A percentile compares a stretch with the other conserved stretches of the same genome.
phyloP scores from a whole-genome alignment of 1,140 invertebrate genomes.

The Aphaenogaster floridana region DNA sequence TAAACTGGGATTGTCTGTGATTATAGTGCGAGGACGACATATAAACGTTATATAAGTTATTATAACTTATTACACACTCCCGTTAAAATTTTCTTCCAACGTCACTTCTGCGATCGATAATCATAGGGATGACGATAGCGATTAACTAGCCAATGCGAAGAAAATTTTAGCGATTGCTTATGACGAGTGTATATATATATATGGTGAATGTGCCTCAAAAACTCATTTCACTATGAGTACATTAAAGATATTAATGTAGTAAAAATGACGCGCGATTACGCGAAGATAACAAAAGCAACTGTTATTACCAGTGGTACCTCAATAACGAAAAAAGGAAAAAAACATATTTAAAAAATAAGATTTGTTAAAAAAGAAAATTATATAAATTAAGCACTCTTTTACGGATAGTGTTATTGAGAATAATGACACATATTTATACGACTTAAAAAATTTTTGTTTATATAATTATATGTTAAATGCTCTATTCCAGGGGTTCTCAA shows the following conservation, averaged over 20 bases:
- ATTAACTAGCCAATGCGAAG: constrained; percentile 42
- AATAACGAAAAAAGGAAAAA: background rate
- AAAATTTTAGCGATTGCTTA: constrained; percentile 56
- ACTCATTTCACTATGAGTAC: constrained; percentile 54
- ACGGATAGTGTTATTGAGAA: constrained; percentile 4
- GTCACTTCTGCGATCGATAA: constrained; percentile 13
- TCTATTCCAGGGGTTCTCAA: no score
- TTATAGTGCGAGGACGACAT: constrained; percentile 29
- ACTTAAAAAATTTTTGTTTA: constrained; percentile 8
- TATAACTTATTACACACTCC: constrained; percentile 35
- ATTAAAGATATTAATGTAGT: constrained; percentile 49
- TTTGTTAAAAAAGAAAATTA: constrained; percentile 46
- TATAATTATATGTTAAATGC: constrained; percentile 19
- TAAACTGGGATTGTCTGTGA: constrained; percentile 56
- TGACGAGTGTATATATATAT: constrained; percentile 37
- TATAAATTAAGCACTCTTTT: constrained; percentile 26
- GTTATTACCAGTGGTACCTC: constrained; percentile 34
- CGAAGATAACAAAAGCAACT: constrained; percentile 26
- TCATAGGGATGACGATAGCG: background rate
- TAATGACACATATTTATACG: constrained; percentile 25
- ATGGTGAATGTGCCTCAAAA: constrained; percentile 63
- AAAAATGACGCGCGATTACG: constrained; percentile 48
- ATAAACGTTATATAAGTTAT: constrained; percentile 42
- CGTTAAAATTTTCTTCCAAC: constrained; percentile 53
- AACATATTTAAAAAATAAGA: constrained; percentile 38